These are phyloP conservation scores for Epinephelus moara DNA, from an alignment of 2,113 vertebrate species.

Conservation along the genomic window DNA sequence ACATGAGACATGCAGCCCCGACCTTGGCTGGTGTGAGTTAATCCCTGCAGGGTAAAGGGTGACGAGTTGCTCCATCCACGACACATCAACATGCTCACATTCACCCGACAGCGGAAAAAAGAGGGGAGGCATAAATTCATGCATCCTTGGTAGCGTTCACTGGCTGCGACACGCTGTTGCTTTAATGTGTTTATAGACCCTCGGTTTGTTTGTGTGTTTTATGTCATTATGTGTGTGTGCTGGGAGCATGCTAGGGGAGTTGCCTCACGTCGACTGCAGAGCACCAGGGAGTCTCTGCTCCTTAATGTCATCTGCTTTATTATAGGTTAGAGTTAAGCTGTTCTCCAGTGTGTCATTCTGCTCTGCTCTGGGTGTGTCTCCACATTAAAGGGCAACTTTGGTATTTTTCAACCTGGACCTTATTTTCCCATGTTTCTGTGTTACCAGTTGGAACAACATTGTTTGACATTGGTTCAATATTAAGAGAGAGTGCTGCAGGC, in stretches of 20 bases:
- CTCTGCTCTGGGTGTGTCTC: slow-evolving; percentile 58
- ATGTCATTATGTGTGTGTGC: not conserved
- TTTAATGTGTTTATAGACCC: slow-evolving; percentile 45
- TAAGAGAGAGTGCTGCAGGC: too few relatives aligned
- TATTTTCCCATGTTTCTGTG: too few relatives aligned
- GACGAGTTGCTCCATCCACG: slow-evolving; percentile 18
- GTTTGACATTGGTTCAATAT: too few relatives aligned
- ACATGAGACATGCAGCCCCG: slow-evolving; percentile 39
- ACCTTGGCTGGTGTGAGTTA: slow-evolving; percentile 67
- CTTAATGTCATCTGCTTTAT: slow-evolving; percentile 49
- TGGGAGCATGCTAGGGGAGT: slow-evolving; percentile 15
- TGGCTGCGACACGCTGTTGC: not conserved
- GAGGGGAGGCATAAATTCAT: not conserved
- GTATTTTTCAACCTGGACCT: too few relatives aligned
- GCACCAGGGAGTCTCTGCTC: slow-evolving; percentile 29
- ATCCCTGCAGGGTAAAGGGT: slow-evolving; percentile 53
- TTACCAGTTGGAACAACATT: too few relatives aligned
- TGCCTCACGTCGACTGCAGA: slow-evolving; percentile 27
- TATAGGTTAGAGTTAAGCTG: slow-evolving; percentile 52
- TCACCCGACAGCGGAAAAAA: not conserved
- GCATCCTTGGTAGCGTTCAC: slow-evolving; percentile 25
- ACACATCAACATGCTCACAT: slow-evolving; percentile 4
- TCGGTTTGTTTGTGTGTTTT: slow-evolving; percentile 11
- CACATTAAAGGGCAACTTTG: not conserved
- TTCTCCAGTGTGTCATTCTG: slow-evolving; percentile 45